Evolutionary conservation across 2,113 vertebrate genomes (phyloP).

Genomic region (Campylomormyrus numenius): DNA sequence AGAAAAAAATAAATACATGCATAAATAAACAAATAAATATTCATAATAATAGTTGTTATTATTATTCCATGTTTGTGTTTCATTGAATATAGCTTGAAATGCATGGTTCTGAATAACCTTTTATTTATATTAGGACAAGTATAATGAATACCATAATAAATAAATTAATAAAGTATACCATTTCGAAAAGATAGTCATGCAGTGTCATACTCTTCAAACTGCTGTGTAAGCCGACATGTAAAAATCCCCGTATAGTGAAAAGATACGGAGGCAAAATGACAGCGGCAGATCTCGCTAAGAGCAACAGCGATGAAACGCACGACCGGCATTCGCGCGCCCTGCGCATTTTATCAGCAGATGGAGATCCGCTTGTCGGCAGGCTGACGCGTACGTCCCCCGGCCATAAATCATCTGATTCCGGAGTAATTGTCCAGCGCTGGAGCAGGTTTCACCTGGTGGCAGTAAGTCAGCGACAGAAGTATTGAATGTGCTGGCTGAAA

Average conservation of each 20-base stretch:
- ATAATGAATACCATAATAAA: neutral
- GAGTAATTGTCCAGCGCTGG: slow-evolving; percentile 28
- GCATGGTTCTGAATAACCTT: neutral
- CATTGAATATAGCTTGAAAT: neutral
- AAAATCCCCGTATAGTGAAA: neutral
- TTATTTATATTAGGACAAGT: neutral
- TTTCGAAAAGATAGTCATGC: neutral
- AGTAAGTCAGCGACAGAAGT: slow-evolving; percentile 14
- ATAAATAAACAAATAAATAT: neutral
- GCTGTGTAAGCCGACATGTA: neutral
- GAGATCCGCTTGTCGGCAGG: slow-evolving; percentile 3
- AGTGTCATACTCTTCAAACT: neutral
- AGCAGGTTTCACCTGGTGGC: slow-evolving; percentile 23
- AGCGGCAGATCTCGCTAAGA: neutral
- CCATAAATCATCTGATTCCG: slow-evolving; percentile 35
- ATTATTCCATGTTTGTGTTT: neutral
- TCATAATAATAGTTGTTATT: neutral
- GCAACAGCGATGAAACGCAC: neutral
- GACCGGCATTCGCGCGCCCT: neutral
- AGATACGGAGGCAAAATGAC: neutral
- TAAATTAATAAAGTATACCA: neutral
- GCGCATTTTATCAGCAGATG: slow-evolving; percentile 8
- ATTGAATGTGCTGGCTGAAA: slow-evolving; percentile 23
- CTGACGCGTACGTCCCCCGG: neutral
- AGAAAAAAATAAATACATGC: neutral